phyloP scores from a whole-genome alignment of 2,888 invertebrate genomes.

The Mimas tiliae region DNA sequence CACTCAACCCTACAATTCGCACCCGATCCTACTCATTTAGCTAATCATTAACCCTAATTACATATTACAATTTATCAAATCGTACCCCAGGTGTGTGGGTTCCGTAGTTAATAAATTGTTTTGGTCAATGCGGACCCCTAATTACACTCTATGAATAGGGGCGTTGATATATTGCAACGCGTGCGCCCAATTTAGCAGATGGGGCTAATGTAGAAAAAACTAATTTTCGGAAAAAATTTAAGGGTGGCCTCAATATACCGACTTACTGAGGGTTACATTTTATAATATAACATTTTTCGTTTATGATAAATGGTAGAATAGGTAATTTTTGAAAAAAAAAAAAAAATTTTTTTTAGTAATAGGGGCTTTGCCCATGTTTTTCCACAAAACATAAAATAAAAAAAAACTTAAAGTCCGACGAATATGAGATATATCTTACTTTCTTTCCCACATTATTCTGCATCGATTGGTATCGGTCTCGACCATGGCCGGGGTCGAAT shows the following conservation, averaged over 20 bases:
- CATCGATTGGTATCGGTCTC: too few species aligned
- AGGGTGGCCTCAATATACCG: not conserved
- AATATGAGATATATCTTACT: too few species aligned
- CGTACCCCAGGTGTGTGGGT: conserved; percentile 55
- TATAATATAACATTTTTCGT: too few species aligned
- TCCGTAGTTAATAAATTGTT: conserved; percentile 57
- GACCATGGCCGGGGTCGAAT: too few species aligned
- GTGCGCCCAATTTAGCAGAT: conserved; percentile 51
- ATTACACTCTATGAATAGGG: conserved; percentile 46
- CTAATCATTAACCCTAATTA: conserved; percentile 62
- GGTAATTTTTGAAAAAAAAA: too few species aligned
- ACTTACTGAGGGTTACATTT: too few species aligned
- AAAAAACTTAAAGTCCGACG: too few species aligned
- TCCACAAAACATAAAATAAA: too few species aligned
- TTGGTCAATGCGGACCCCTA: conserved; percentile 56
- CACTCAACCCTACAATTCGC: conserved; percentile 13
- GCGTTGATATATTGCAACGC: conserved; percentile 40
- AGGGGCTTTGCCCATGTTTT: too few species aligned
- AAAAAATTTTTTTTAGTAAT: too few species aligned
- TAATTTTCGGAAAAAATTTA: conserved; percentile 27
- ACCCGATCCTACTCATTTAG: conserved; percentile 37
- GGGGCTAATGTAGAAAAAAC: conserved; percentile 33
- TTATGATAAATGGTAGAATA: too few species aligned
- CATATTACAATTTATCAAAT: conserved; percentile 59
- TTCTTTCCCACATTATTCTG: too few species aligned